phyloP scores from a whole-genome alignment of 2,113 vertebrate genomes.

The Spermophilus dauricus region DNA sequence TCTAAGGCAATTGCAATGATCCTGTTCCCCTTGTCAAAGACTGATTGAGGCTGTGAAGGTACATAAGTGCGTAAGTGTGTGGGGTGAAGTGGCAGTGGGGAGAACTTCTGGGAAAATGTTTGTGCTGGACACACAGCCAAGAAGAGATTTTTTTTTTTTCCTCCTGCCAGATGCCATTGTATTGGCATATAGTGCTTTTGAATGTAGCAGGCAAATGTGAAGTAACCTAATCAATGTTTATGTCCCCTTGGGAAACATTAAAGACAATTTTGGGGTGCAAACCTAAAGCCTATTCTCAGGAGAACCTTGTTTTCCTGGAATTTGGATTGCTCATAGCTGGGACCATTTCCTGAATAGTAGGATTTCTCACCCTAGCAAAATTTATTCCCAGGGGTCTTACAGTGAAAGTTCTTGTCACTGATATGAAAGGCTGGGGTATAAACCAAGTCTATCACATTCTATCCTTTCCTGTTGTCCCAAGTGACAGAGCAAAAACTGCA shows the following conservation, averaged over 20 bases:
- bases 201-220: background rate
- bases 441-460: background rate
- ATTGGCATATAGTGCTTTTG: background rate
- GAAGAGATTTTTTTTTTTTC: background rate
- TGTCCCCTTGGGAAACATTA: background rate
- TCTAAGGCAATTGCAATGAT: background rate
- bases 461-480: background rate
- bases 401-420: background rate
- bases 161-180: background rate
- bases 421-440: background rate
- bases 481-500: background rate
- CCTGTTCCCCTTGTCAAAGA: background rate
- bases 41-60: background rate
- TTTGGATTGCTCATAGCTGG: background rate
- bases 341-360: background rate
- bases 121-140: background rate
- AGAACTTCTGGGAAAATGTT: background rate
- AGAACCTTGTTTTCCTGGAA: background rate
- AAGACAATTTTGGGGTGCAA: background rate
- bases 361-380: background rate
- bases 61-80: background rate
- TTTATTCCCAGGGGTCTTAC: background rate
- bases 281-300: background rate
- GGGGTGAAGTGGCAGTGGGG: background rate
- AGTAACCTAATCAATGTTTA: background rate